phyloP scores from a whole-genome alignment of 1,140 invertebrate species.

The Drosophila nigrodunni region DNA sequence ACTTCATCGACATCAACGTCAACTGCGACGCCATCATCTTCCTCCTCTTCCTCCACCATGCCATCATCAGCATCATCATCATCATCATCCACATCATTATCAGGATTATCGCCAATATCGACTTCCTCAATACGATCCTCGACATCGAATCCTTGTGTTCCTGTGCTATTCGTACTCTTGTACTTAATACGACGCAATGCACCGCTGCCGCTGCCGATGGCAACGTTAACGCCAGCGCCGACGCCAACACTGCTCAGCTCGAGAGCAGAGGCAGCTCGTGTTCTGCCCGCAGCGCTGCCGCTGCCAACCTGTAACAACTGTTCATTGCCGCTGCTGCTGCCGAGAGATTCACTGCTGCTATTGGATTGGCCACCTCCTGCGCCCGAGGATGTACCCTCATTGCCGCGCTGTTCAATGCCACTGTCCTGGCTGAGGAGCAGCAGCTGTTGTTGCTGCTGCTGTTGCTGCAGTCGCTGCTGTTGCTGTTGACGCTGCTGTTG shows the following conservation, averaged over 20 bases:
- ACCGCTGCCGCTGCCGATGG: slow-evolving; percentile 17
- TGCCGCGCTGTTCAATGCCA: slow-evolving; percentile 72
- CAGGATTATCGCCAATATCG: slow-evolving; percentile 63
- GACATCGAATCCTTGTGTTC: slow-evolving; percentile 72
- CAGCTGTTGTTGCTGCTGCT: slow-evolving; percentile 51
- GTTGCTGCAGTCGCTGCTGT: slow-evolving; percentile 46
- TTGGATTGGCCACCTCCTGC: slow-evolving; percentile 45
- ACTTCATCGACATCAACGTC: slow-evolving; percentile 50
- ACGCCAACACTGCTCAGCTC: slow-evolving; percentile 57
- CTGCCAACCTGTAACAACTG: neutral
- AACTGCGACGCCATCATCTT: slow-evolving; percentile 61
- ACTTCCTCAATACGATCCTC: slow-evolving; percentile 84
- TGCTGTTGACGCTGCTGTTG: slow-evolving; percentile 58
- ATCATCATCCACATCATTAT: slow-evolving; percentile 43
- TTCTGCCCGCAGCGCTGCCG: slow-evolving; percentile 19
- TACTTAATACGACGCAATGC: slow-evolving; percentile 74
- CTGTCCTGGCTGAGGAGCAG: slow-evolving; percentile 80
- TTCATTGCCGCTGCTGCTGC: slow-evolving; percentile 50
- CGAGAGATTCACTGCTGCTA: slow-evolving; percentile 73
- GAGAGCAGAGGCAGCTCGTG: slow-evolving; percentile 66
- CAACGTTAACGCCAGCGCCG: slow-evolving; percentile 12
- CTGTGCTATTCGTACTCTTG: slow-evolving; percentile 75
- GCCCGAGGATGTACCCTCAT: slow-evolving; percentile 17
- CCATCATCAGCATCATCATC: slow-evolving; percentile 35
- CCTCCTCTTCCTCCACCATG: slow-evolving; percentile 33